phyloP scores from a whole-genome alignment of 1,140 invertebrate species.

The Drosophila mojavensis region DNA sequence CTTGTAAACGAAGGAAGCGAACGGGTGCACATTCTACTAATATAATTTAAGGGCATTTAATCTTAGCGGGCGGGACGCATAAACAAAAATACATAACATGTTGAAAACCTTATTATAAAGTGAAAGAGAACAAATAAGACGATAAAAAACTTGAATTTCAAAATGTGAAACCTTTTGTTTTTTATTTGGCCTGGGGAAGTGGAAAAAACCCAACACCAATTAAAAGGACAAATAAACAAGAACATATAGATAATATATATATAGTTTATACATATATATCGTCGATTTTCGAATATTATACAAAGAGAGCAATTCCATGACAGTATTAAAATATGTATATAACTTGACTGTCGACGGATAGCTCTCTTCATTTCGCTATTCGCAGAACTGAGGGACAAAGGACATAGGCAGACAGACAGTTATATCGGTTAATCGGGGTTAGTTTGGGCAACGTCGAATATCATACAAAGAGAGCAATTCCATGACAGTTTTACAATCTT shows the following conservation, averaged over 20 bases:
- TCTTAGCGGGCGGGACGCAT: slow-evolving; percentile 60
- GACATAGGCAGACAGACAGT: slow-evolving; percentile 34
- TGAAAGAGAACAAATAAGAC: slow-evolving; percentile 17
- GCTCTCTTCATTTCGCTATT: slow-evolving; percentile 87
- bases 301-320: slow-evolving; percentile 89
- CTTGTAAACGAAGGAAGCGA: slow-evolving; percentile 50
- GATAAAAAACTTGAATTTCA: slow-evolving; percentile 49
- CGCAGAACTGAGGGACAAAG: slow-evolving; percentile 51
- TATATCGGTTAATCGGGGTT: slow-evolving; percentile 19
- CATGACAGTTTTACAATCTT: slow-evolving; percentile 87
- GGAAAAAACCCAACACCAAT: slow-evolving; percentile 35
- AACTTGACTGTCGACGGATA: slow-evolving; percentile 88
- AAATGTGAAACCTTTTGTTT: slow-evolving; percentile 18
- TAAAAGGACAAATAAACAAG: slow-evolving; percentile 33
- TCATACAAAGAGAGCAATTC: slow-evolving; percentile 88
- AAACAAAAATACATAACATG: slow-evolving; percentile 22
- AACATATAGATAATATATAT: slow-evolving; percentile 28
- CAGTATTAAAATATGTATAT: slow-evolving; percentile 85
- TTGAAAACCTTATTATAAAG: slow-evolving; percentile 32
- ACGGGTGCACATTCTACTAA: slow-evolving; percentile 38
- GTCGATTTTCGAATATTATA: slow-evolving; percentile 84
- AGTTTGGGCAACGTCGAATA: slow-evolving; percentile 75
- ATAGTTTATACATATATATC: slow-evolving; percentile 12
- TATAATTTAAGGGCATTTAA: slow-evolving; percentile 63
- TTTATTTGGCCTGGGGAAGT: slow-evolving; percentile 11